Conservation (phyloP, 2,113 vertebrate species). For the Chamaetylas fuelleborni region DNA sequence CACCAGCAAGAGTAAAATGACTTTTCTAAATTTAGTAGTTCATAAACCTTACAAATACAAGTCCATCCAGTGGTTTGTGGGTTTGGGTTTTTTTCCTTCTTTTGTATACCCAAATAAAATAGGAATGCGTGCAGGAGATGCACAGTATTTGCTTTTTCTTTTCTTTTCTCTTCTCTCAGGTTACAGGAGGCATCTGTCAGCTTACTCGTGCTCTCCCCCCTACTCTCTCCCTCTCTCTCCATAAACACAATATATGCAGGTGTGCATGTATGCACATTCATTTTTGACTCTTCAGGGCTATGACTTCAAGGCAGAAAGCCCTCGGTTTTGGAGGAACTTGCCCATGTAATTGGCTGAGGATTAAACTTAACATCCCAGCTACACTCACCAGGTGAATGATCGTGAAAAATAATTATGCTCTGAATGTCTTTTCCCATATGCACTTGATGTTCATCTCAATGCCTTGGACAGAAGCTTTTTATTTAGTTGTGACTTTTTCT, state of each 20-base stretch:
- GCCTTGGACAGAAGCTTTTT: background rate
- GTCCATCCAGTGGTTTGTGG: background rate
- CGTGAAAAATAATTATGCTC: background rate
- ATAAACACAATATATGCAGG: background rate
- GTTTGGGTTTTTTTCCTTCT: background rate
- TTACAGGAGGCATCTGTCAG: background rate
- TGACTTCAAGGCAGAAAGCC: background rate
- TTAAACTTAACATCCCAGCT: background rate
- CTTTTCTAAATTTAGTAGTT: conserved; percentile 71
- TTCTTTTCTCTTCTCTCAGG: background rate
- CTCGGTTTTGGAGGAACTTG: background rate
- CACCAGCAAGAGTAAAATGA: conserved; percentile 58
- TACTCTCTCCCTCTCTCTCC: background rate
- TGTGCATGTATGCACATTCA: fast-evolving
- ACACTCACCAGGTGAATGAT: background rate
- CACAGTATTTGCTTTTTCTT: background rate
- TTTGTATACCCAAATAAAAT: background rate
- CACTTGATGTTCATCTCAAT: background rate
- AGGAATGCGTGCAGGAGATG: background rate
- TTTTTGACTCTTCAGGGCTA: background rate
- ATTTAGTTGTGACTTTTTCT: background rate
- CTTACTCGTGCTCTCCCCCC: fast-evolving
- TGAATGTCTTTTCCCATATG: background rate
- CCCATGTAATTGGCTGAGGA: background rate
- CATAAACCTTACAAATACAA: conserved; percentile 65